A percentile compares a stretch with the other conserved stretches of the same genome.
phyloP scores from a whole-genome alignment of 2,113 vertebrate genomes.

The Nettapus auritus region DNA sequence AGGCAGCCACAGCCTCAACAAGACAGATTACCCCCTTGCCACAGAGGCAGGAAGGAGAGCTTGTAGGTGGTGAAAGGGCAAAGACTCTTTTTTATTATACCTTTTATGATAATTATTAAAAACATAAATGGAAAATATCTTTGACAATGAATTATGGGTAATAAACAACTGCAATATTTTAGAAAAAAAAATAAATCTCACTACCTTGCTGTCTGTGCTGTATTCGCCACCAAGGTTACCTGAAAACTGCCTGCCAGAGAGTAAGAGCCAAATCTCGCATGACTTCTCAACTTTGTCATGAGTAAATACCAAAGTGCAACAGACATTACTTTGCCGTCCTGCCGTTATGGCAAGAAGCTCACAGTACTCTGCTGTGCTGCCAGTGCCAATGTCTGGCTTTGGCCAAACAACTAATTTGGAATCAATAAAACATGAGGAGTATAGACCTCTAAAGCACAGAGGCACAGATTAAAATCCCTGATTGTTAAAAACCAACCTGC shows the following conservation, averaged over 20 bases:
- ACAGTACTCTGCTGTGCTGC: fast-evolving
- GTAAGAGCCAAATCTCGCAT: not conserved
- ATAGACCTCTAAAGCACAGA: not conserved
- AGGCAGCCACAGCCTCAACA: fast-evolving
- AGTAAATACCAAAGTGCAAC: not conserved
- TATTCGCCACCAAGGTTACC: not conserved
- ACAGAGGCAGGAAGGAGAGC: not conserved
- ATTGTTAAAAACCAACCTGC: not conserved
- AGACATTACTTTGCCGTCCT: not conserved
- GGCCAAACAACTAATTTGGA: not conserved
- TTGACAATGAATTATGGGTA: not conserved
- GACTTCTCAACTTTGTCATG: not conserved
- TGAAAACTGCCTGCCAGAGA: not conserved
- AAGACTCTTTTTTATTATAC: slow-evolving; percentile 44
- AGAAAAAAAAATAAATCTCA: not conserved
- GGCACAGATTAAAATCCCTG: not conserved
- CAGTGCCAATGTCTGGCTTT: not conserved
- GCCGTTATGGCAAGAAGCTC: not conserved
- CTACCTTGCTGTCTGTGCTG: no score
- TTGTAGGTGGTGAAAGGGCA: not conserved
- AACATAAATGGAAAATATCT: not conserved
- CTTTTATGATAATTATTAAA: slow-evolving; percentile 35
- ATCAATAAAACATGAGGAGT: not conserved
- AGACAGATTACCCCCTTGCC: not conserved
- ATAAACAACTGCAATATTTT: not conserved